phyloP scores from a whole-genome alignment of 2,797 vertebrate genomes.

The Euthynnus affinis region DNA sequence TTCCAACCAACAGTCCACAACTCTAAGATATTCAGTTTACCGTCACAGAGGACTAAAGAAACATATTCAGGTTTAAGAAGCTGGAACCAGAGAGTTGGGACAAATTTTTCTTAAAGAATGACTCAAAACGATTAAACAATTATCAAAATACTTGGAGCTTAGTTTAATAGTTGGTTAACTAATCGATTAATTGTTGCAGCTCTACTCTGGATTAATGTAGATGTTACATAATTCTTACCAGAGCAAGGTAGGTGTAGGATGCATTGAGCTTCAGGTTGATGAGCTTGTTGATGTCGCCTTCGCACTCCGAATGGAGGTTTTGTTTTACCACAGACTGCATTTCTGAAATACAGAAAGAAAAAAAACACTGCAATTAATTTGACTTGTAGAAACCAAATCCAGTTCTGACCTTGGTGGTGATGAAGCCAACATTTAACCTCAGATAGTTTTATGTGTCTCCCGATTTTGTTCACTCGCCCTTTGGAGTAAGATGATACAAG shows the following conservation, averaged over 20 bases:
- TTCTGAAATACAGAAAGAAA: constrained; percentile 60
- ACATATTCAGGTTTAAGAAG: no score
- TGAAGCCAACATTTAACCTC: no score
- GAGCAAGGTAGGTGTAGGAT: constrained; percentile 83
- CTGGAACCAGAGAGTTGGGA: neutral
- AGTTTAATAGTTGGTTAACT: no score
- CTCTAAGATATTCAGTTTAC: no score
- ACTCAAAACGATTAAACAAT: neutral
- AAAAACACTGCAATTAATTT: neutral
- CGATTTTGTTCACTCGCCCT: neutral
- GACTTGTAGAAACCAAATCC: accelerated
- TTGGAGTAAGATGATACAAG: neutral
- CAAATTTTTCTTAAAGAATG: neutral
- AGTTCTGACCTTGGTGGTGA: neutral
- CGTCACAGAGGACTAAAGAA: no score
- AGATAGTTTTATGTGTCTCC: neutral
- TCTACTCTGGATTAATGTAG: neutral
- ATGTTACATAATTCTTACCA: constrained; percentile 65
- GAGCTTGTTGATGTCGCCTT: constrained; percentile 84
- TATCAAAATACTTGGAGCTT: neutral
- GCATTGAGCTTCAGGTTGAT: constrained; percentile 83
- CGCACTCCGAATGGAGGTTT: constrained; percentile 81
- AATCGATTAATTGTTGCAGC: no score
- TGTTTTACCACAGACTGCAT: constrained; percentile 85
- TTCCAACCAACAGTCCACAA: no score